phyloP scores from a whole-genome alignment of 1,140 invertebrate species.

The Drosophila guanche region DNA sequence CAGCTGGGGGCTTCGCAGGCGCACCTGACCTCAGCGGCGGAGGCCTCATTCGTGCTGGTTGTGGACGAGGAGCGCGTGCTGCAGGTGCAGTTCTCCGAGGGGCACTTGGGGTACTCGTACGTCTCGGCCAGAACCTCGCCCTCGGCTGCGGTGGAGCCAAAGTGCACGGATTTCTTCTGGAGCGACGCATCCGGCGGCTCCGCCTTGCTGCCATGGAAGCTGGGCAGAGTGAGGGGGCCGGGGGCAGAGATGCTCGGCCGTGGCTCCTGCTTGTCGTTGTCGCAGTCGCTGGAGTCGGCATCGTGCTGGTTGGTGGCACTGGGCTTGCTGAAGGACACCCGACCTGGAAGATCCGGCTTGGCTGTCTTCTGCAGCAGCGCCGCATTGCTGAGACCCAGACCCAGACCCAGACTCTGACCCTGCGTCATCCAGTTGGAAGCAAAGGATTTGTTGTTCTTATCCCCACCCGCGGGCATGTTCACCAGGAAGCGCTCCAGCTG shows the following conservation, averaged over 20 bases:
- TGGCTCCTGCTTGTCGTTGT: conserved; percentile 71
- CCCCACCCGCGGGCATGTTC: conserved; percentile 44
- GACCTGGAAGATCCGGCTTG: conserved; percentile 78
- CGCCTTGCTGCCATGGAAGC: conserved; percentile 34
- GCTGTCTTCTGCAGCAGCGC: conserved; percentile 41
- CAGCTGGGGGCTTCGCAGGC: conserved; percentile 70
- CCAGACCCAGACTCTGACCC: not conserved
- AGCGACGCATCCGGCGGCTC: conserved; percentile 30
- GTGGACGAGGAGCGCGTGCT: conserved; percentile 76
- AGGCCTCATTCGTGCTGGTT: conserved; percentile 58
- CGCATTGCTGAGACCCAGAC: conserved; percentile 44
- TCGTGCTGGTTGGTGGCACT: conserved; percentile 46
- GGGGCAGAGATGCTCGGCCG: conserved; percentile 65
- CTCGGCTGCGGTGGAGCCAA: conserved; percentile 54
- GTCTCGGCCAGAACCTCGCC: conserved; percentile 71
- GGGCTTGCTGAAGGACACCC: conserved; percentile 79
- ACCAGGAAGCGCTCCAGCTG: conserved; percentile 58
- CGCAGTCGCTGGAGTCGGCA: conserved; percentile 76
- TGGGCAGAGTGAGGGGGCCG: conserved; percentile 55
- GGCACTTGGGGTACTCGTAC: conserved; percentile 79
- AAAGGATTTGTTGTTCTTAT: conserved; percentile 52
- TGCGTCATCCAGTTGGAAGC: conserved; percentile 27
- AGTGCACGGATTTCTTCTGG: conserved; percentile 77
- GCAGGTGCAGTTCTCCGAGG: conserved; percentile 79
- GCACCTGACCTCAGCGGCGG: conserved; percentile 50